Evolutionary conservation across 2,888 invertebrate genomes (phyloP), one percentile per base, ranked within the genome.

Genomic region (Apotomis betuletana): DNA sequence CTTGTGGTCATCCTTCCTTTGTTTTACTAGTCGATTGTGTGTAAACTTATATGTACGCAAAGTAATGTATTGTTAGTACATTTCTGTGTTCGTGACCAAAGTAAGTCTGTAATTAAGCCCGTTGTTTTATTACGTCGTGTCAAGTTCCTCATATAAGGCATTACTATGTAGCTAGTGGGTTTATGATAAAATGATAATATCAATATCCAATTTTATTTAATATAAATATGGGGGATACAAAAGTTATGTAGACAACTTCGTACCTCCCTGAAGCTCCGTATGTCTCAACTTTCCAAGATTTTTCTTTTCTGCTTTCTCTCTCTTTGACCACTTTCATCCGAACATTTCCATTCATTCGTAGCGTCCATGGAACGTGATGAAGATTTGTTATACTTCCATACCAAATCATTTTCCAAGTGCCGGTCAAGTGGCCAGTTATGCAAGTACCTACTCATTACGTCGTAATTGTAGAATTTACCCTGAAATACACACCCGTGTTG

Each of bases 21-120:
- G 72, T 74, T 46, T 59, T 38, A 57, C 64, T 61, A 44, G 55
- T 55, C 60, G 57, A 75, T 70, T 70, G 75, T 75, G 68, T 75
- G 74, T 69, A 59, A 74, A 75, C 69, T 70, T 67, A 62, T 59
- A 44, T 27, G 52, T 59, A 55, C 65, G 60, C 49, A 60, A 55
- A 65, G 54, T 52, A 58, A 51, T 60, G 70, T 60, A 60, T 55
- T 70, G 59, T 59, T 51, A 54, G 65, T 55, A 61, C 15, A 54
- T 64, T 58, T n/a, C 49, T 49, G 49, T 57, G 41, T 15, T 57
- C 27, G 27, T 65, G 36, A 27, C 46, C 55, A 36, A 27, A 36
- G n/a, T 12, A 27, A 44, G 44, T 46, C 13, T 44, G 36, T 46
- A 46, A 55, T 27, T 55, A 65, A 65, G 9, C 55, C 36, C 27